Evolutionary conservation across 1,140 invertebrate species (phyloP), one percentile per base, ranked within the genome.

Genomic region (Papilio xuthus): DNA sequence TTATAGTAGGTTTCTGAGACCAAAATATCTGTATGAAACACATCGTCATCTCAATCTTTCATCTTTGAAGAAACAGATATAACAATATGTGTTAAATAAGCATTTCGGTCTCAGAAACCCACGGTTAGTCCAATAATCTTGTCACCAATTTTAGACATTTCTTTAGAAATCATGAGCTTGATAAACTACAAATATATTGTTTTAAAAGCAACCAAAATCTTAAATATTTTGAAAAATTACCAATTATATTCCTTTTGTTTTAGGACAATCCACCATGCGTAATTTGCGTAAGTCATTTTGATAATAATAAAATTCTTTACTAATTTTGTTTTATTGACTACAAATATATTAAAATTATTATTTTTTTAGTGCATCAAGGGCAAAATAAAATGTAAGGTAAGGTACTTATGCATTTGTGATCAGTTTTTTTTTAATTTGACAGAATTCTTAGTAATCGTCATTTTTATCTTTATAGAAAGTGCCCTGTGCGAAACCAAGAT

Each of bases 271-370:
- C 41, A 73, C 41, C 44, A n/a, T 73, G 71, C 71, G 2, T 20
- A 4, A 73, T 47, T 73, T 44, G 44, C 71, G 71, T 73, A 73
- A 73, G 71, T 23, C 23, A 47, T 23, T 73, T 41, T 47, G 26
- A 20, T 20, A 42, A 42, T 12, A 23, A n/a, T n/a, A 9, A 44
- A 44, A 26, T 67, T 28, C 1, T 67, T 28, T 28, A 28, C 2
- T 18, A 67, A 67, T 67, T 18, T 28, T 10, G 8, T 67, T 10
- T 67, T 67, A 67, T 13, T 67, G 23, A n/a, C n/a, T 60, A 60
- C 26, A 28, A 67, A 28, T 67, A 67, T 13, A 32, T 4, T 67
- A 28, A 18, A 26, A 4, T 26, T 26, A 2, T 1, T 67, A 28
- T 67, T 4, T 67, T 47, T 73, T 28, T 28, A 73, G 71, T 73